Evolutionary conservation across 2,797 vertebrate species (phyloP).

Genomic region (Benthosema pterotum): DNA sequence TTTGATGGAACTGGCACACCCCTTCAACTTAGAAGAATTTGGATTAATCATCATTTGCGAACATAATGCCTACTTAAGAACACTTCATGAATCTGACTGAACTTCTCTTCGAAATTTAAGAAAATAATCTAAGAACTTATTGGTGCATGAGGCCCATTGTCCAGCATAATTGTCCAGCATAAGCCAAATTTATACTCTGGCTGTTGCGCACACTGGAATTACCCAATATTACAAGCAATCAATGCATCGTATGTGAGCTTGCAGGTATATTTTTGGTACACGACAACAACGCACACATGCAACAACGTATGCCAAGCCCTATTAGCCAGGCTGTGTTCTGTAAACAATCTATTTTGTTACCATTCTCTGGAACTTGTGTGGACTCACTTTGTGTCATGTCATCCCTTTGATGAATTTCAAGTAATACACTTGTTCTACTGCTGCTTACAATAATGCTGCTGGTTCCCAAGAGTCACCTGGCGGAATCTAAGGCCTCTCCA

Average conservation of each 20-base stretch:
- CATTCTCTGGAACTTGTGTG: neutral
- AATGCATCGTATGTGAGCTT: too few species aligned
- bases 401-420: constrained; percentile 20
- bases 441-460: constrained; percentile 61
- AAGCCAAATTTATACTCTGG: neutral
- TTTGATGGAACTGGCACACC: too few species aligned
- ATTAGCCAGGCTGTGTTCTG: constrained; percentile 7
- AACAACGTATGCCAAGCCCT: neutral
- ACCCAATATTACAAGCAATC: too few species aligned
- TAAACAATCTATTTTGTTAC: neutral
- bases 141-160: too few species aligned
- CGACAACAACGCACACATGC: neutral
- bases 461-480: constrained; percentile 49
- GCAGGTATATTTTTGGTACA: too few species aligned
- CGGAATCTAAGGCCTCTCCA: constrained; percentile 36
- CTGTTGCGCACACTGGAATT: too few species aligned
- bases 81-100: too few species aligned
- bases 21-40: too few species aligned
- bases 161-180: constrained; percentile 20
- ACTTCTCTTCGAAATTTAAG: too few species aligned
- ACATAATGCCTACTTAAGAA: too few species aligned
- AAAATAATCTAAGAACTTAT: too few species aligned
- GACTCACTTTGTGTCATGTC: neutral
- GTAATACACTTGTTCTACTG: constrained; percentile 36
- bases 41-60: too few species aligned